These are phyloP conservation scores for Scatophagus argus DNA, from an alignment of 2,113 vertebrate species.

Conservation along the genomic window DNA sequence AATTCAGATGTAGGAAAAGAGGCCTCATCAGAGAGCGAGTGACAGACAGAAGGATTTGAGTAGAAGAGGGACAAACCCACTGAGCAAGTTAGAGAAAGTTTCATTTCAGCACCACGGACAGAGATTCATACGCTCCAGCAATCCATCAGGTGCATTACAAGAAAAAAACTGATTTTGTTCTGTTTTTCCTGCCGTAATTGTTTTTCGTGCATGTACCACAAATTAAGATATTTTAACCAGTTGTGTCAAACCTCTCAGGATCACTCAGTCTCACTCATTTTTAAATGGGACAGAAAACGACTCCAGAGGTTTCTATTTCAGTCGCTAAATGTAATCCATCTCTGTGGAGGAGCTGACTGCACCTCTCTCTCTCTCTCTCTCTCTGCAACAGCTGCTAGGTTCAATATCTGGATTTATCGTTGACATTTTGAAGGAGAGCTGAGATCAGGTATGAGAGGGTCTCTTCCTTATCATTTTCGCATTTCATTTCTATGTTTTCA, in stretches of 20 bases:
- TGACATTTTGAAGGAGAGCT: slow-evolving; percentile 17
- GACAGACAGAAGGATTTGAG: not conserved
- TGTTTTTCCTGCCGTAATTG: not conserved
- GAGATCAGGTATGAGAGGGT: not conserved
- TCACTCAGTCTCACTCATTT: slow-evolving; percentile 12
- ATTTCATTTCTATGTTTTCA: slow-evolving; percentile 9
- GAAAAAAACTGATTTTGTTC: not conserved
- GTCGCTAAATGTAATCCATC: slow-evolving; percentile 28
- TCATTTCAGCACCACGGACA: slow-evolving; percentile 77
- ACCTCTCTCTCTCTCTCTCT: slow-evolving; percentile 19
- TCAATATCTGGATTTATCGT: slow-evolving; percentile 13
- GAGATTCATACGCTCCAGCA: not conserved
- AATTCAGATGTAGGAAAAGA: slow-evolving; percentile 10
- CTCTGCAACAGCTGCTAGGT: slow-evolving; percentile 1
- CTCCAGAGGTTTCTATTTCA: slow-evolving; percentile 28
- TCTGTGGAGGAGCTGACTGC: slow-evolving; percentile 1
- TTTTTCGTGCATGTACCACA: slow-evolving; percentile 9
- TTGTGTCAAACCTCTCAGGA: slow-evolving; percentile 42
- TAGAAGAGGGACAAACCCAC: not conserved
- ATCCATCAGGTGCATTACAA: not conserved
- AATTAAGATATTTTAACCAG: slow-evolving; percentile 20
- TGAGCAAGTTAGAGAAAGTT: not conserved
- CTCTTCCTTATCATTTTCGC: not conserved
- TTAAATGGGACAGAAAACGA: slow-evolving; percentile 28
- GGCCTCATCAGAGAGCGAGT: too few species aligned